Percentiles rank a stretch among this genome's conserved stretches.
phyloP scores from a whole-genome alignment of 2,797 vertebrate genomes.

The Distichodus sexfasciatus region DNA sequence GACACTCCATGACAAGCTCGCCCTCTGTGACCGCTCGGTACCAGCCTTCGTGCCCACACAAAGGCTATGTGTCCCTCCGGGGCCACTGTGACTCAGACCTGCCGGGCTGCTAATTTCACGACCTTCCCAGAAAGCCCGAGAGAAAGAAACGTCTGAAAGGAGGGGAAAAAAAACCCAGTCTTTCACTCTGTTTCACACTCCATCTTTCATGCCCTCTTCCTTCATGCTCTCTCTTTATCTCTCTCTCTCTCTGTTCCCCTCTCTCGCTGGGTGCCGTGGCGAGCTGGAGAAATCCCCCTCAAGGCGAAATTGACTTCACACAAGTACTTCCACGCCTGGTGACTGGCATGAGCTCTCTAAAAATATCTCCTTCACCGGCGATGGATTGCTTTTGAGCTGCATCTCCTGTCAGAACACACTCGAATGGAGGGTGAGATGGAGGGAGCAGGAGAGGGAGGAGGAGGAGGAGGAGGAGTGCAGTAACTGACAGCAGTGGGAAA shows the following conservation, averaged over 20 bases:
- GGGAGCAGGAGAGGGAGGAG: slow-evolving; percentile 29
- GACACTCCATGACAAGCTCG: slow-evolving; percentile 50
- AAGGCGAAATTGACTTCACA: slow-evolving; percentile 67
- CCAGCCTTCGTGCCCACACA: slow-evolving; percentile 52
- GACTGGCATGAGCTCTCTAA: slow-evolving; percentile 58
- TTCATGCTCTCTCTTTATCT: slow-evolving; percentile 50
- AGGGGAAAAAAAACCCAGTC: slow-evolving; percentile 16
- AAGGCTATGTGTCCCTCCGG: slow-evolving; percentile 68
- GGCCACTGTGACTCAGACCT: slow-evolving; percentile 61
- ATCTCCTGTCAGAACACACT: slow-evolving; percentile 52
- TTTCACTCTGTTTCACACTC: slow-evolving; percentile 25
- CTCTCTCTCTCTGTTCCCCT: slow-evolving; percentile 45
- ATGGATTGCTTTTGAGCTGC: slow-evolving; percentile 54
- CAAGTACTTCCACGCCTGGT: slow-evolving; percentile 53
- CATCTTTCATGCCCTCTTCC: slow-evolving; percentile 4
- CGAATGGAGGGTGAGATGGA: slow-evolving; percentile 36
- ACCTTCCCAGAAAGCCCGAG: slow-evolving; percentile 53
- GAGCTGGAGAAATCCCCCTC: slow-evolving; percentile 58
- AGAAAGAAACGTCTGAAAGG: slow-evolving; percentile 24
- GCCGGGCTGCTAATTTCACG: slow-evolving; percentile 66
- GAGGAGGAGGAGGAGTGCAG: slow-evolving; percentile 8
- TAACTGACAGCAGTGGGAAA: slow-evolving; percentile 45
- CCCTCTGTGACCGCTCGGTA: slow-evolving; percentile 18
- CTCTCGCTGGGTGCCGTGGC: slow-evolving; percentile 52
- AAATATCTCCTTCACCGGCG: slow-evolving; percentile 50